These are phyloP conservation scores for Phoeniculus purpureus DNA, from an alignment of 2,797 vertebrate genomes.

Conservation along the genomic window DNA sequence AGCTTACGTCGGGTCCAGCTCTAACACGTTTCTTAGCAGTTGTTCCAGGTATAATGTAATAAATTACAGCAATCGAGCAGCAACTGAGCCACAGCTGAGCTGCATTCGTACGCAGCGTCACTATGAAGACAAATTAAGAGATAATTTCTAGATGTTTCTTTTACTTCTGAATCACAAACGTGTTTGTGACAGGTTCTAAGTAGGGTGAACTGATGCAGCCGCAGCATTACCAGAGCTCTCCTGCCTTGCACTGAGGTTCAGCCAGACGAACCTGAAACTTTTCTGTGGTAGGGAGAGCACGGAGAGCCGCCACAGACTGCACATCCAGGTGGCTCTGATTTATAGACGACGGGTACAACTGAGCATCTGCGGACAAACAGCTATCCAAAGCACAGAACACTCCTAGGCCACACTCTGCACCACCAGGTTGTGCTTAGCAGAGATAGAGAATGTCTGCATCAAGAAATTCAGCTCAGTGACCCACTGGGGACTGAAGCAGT, in stretches of 20 bases:
- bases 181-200: conserved; percentile 53
- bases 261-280: conserved; percentile 1
- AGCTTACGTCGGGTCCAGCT: not conserved
- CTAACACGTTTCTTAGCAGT: conserved; percentile 14
- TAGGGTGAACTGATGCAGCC: conserved; percentile 63
- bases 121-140: conserved; percentile 71
- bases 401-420: not conserved
- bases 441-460: not conserved
- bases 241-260: conserved; percentile 7
- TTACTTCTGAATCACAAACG: conserved; percentile 62
- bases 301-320: conserved; percentile 1
- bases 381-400: not conserved
- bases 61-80: conserved; percentile 67
- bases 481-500: not conserved
- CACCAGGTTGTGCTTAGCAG: not conserved
- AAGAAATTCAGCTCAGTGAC: not conserved
- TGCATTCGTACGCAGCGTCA: conserved; percentile 62
- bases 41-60: conserved; percentile 57
- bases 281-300: not conserved
- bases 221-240: conserved; percentile 46
- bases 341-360: conserved; percentile 6
- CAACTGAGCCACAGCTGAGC: too few species aligned
- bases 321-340: conserved; percentile 1
- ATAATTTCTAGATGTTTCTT: conserved; percentile 58
- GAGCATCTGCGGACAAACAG: conserved; percentile 30